A percentile compares a stretch with the other conserved stretches of the same genome.
These are phyloP conservation scores for Sebastes baramenuke DNA, from an alignment of 2,797 vertebrate species.

Conservation along the genomic window DNA sequence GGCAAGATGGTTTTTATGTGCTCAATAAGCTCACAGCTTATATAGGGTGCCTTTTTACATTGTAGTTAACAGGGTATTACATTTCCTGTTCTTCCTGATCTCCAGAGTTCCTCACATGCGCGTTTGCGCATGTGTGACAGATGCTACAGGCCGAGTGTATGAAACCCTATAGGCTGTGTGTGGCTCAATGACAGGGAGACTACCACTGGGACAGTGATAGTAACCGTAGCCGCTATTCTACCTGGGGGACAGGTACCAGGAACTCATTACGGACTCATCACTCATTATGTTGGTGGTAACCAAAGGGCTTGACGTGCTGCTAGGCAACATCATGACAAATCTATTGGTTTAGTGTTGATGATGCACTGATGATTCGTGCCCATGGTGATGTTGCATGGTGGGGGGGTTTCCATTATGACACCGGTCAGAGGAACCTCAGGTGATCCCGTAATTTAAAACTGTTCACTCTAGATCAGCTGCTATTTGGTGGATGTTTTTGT, in stretches of 20 bases:
- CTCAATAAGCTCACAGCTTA: background rate
- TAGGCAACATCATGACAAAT: conserved; percentile 48
- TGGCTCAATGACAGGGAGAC: conserved; percentile 22
- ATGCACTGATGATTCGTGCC: conserved; percentile 9
- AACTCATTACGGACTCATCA: conserved; percentile 19
- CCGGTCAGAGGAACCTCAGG: background rate
- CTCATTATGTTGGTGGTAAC: conserved; percentile 29
- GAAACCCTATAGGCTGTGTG: conserved; percentile 35
- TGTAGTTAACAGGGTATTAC: conserved; percentile 4
- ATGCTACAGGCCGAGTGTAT: background rate
- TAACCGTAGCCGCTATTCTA: conserved; percentile 33
- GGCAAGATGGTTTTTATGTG: background rate
- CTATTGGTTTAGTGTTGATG: conserved; percentile 18
- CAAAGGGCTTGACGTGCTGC: conserved; percentile 35
- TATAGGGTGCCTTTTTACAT: background rate
- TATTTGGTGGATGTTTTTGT: background rate
- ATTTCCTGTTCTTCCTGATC: conserved; percentile 31
- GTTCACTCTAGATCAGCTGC: background rate
- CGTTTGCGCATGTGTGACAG: conserved; percentile 23
- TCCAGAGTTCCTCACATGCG: conserved; percentile 5
- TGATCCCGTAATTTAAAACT: conserved; percentile 8
- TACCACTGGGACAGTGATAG: background rate
- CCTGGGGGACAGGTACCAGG: conserved; percentile 17
- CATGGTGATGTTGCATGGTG: background rate
- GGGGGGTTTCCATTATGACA: conserved; percentile 15